These are phyloP conservation scores for Thripadectes ignobilis DNA, from an alignment of 2,797 vertebrate genomes.

Conservation along the genomic window DNA sequence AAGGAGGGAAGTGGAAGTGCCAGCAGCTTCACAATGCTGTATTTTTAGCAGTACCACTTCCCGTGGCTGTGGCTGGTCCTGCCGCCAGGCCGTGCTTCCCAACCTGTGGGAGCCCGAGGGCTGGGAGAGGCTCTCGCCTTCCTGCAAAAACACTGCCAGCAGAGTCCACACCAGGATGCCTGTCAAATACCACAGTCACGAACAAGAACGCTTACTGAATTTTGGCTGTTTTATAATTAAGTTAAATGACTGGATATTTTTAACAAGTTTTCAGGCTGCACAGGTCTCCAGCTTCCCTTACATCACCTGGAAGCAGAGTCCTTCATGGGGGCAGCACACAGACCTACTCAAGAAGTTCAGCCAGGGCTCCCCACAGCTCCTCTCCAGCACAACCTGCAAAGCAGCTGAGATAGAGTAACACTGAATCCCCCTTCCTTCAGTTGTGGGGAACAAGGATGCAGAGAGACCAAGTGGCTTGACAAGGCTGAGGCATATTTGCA, in stretches of 20 bases:
- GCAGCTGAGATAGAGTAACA: neutral
- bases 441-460: accelerated
- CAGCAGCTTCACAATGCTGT: neutral
- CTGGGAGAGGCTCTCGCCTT: neutral
- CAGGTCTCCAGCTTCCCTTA: neutral
- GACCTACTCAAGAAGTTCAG: accelerated
- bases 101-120: neutral
- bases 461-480: neutral
- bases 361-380: neutral
- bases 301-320: neutral
- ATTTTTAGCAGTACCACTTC: neutral
- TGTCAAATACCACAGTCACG: neutral
- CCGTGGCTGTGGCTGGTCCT: neutral
- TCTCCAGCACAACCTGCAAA: neutral
- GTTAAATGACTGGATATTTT: neutral
- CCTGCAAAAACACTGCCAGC: accelerated
- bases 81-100: accelerated
- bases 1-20: neutral
- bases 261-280: neutral
- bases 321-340: accelerated
- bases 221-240: neutral
- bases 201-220: neutral
- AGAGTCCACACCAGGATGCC: accelerated
- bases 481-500: neutral
- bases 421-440: neutral